phyloP scores from a whole-genome alignment of 2,113 vertebrate genomes.

The Cranoglanis bouderius region DNA sequence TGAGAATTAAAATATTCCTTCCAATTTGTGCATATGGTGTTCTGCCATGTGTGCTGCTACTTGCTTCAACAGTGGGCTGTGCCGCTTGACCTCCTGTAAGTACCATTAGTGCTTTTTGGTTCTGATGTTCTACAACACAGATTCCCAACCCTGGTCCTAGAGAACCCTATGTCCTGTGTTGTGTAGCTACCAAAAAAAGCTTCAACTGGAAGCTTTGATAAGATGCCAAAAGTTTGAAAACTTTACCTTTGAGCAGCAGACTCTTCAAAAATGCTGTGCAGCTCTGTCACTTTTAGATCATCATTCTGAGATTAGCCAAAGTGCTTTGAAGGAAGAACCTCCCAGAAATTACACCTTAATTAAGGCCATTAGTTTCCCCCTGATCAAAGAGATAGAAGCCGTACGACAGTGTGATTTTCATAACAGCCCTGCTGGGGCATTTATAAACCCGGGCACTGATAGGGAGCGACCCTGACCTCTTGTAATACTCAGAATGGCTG shows the following conservation, averaged over 20 bases:
- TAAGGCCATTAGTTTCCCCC: not conserved
- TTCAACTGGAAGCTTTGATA: not conserved
- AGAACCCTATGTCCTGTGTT: not conserved
- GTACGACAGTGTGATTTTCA: not conserved
- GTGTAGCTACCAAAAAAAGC: not conserved
- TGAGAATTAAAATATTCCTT: not conserved
- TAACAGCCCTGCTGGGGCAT: constrained; percentile 16
- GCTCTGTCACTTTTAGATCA: not conserved
- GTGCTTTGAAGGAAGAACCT: constrained; percentile 33
- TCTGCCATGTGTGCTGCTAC: not conserved
- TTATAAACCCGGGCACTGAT: constrained; percentile 39
- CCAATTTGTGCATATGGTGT: not conserved
- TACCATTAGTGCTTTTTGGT: not conserved
- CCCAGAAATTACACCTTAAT: constrained; percentile 32
- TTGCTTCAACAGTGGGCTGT: not conserved
- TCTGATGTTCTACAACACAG: not conserved
- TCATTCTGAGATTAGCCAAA: not conserved
- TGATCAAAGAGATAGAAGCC: constrained; percentile 7
- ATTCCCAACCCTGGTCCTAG: not conserved
- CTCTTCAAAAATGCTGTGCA: not conserved
- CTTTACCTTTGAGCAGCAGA: not conserved
- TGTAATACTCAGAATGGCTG: constrained; percentile 18
- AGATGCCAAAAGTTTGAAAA: not conserved
- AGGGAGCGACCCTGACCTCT: constrained; percentile 32
- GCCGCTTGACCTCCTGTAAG: not conserved